Conservation (phyloP, 2,113 vertebrate species). For the Silurus glanis region DNA sequence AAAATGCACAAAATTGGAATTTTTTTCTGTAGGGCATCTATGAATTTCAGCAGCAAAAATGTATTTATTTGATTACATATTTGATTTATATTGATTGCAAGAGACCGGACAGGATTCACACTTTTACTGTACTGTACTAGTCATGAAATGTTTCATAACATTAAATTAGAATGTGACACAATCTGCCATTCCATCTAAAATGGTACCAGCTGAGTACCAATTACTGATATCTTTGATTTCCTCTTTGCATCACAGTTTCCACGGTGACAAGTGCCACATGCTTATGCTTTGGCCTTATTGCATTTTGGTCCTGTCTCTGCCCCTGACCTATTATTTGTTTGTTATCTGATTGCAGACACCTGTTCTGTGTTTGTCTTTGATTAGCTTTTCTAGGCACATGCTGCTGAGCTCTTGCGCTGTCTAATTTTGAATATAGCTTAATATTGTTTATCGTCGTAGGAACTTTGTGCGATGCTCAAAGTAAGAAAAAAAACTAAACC, state of each 20-base stretch:
- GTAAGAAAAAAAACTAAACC: neutral
- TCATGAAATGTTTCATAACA: too few relatives aligned
- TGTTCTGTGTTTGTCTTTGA: neutral
- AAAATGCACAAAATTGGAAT: too few relatives aligned
- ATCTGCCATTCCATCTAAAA: neutral
- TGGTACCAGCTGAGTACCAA: neutral
- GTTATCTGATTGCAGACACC: neutral
- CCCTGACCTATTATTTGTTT: too few relatives aligned
- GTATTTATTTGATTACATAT: too few relatives aligned
- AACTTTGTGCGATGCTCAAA: neutral
- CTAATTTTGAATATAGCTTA: neutral
- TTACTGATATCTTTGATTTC: neutral
- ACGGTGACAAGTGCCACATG: neutral
- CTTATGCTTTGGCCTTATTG: neutral
- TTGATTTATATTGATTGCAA: too few relatives aligned
- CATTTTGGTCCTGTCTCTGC: neutral
- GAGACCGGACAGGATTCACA: too few relatives aligned
- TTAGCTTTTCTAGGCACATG: neutral
- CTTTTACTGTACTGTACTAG: too few relatives aligned
- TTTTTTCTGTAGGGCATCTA: too few relatives aligned
- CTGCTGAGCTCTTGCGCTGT: neutral
- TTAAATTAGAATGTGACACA: neutral
- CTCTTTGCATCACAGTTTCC: neutral
- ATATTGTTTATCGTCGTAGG: neutral
- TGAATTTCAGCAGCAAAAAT: too few relatives aligned